Evolutionary conservation across 1,140 invertebrate species (phyloP), one percentile per base, ranked within the genome.

Genomic region (Contarinia nasturtii): DNA sequence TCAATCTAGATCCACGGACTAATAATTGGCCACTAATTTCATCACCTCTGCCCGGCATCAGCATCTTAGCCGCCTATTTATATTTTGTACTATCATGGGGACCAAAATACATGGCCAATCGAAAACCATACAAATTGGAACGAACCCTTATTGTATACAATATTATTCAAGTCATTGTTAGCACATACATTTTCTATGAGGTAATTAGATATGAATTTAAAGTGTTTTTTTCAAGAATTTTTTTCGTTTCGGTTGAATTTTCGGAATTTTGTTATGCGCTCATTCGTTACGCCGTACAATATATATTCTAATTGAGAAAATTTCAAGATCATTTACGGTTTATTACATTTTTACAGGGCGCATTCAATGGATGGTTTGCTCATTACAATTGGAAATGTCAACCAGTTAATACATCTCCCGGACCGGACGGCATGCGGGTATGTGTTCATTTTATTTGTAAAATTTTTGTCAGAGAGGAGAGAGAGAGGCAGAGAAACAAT

Each of bases 341-440:
- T 3, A 14, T 40, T n/a, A n/a, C n/a, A n/a, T n/a, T n/a, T 49
- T 56, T 64, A 49, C 58, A 76, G 75, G 80, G 71, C 44, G 65
- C 74, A 41, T 76, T 74, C 55, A 76, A 58, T 40, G 76, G 68
- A 2, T 74, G 70, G 68, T 61, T 75, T 51, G 69, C 58, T 36
- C 72, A 73, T 49, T 85, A 86, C 61, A 88, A 78, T 65, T 87
- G 85, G 73, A 76, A 75, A 56, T 91, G 88, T 62, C 80, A 91
- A 61, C 76, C 82, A 0, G 84, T 91, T 1, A 81, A 86, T 56
- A 82, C 75, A 57, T 80, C 79, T 0, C 62, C 68, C 33, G 65
- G 77, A 2, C 77, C 79, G 14, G 70, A 80, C 58, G 82, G 82
- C 40, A 68, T 86, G 44, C 70, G 80, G 60, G 82, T 86, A 70